These are phyloP conservation scores for Zaprionus lachaisei DNA, from an alignment of 1,140 invertebrate genomes.

Conservation along the genomic window DNA sequence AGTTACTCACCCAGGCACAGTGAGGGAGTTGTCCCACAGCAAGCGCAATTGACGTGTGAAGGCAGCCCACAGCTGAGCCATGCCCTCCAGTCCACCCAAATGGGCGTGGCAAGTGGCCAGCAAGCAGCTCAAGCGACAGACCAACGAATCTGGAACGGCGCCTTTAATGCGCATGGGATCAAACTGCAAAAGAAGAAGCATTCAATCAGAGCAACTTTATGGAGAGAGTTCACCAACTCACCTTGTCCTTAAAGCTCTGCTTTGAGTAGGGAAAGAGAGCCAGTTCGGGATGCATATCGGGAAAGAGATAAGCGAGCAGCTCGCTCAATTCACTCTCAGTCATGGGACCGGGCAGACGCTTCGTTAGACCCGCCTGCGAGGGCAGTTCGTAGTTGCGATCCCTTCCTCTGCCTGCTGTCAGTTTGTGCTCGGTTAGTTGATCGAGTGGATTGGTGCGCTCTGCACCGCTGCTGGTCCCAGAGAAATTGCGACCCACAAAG, in stretches of 20 bases:
- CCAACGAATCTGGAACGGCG: constrained; percentile 88
- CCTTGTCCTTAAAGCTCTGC: constrained; percentile 69
- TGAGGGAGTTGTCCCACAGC: constrained; percentile 92
- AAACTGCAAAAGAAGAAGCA: constrained; percentile 43
- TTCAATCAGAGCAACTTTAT: neutral
- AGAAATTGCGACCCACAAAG: constrained; percentile 86
- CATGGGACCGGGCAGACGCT: constrained; percentile 88
- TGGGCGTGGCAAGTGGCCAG: constrained; percentile 91
- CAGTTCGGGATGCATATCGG: constrained; percentile 91
- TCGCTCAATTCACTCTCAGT: constrained; percentile 90
- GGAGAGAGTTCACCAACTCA: constrained; percentile 48
- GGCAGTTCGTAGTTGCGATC: constrained; percentile 56
- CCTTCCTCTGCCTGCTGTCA: constrained; percentile 16
- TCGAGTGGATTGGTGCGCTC: constrained; percentile 65
- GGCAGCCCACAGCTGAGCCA: constrained; percentile 97
- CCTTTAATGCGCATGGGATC: constrained; percentile 81
- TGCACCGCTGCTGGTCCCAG: constrained; percentile 59
- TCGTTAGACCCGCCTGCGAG: constrained; percentile 51
- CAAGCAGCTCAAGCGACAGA: constrained; percentile 93
- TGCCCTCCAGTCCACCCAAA: constrained; percentile 90
- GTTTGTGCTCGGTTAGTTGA: constrained; percentile 61
- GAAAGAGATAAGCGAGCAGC: constrained; percentile 94
- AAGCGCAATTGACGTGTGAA: constrained; percentile 95
- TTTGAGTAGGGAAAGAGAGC: constrained; percentile 83
- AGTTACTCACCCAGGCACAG: constrained; percentile 93